Conservation (phyloP, 1,140 invertebrate species). For the Lepidurus apus region DNA sequence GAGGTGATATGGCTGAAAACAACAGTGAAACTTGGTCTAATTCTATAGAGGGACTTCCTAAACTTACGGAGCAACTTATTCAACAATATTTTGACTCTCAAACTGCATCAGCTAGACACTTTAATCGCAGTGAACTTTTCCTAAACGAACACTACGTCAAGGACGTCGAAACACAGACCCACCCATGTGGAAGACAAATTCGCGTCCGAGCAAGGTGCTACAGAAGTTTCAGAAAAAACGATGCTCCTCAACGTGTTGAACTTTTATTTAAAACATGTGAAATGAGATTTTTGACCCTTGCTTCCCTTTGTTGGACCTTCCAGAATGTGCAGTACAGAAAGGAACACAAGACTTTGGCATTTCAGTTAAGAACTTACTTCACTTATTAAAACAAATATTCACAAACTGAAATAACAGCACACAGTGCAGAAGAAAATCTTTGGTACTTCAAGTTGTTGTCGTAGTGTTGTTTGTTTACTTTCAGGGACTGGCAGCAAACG, state of each 20-base stretch:
- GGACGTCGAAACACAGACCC: slow-evolving; percentile 1
- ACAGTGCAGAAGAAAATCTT: too few relatives aligned
- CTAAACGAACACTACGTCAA: slow-evolving; percentile 19
- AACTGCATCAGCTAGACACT: neutral
- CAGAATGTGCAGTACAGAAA: too few relatives aligned
- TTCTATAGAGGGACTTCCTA: neutral
- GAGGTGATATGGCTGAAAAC: neutral
- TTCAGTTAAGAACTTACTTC: too few relatives aligned
- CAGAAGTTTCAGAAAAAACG: slow-evolving; percentile 24
- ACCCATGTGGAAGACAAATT: neutral
- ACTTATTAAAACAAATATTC: too few relatives aligned
- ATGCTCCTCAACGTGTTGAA: neutral
- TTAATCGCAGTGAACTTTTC: slow-evolving; percentile 26
- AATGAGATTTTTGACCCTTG: too few relatives aligned
- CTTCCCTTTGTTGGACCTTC: too few relatives aligned
- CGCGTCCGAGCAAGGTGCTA: slow-evolving; percentile 13
- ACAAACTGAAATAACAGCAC: too few relatives aligned
- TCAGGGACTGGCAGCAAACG: too few relatives aligned
- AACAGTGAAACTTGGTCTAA: slow-evolving; percentile 1
- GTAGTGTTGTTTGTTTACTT: too few relatives aligned
- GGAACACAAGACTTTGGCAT: too few relatives aligned
- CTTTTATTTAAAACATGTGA: neutral
- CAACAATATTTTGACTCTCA: slow-evolving; percentile 2
- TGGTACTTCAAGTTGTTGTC: too few relatives aligned
- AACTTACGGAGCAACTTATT: neutral